These are phyloP conservation scores for Porites evermanni DNA, from an alignment of 92 coral and sea anemone species.

Conservation along the genomic window DNA sequence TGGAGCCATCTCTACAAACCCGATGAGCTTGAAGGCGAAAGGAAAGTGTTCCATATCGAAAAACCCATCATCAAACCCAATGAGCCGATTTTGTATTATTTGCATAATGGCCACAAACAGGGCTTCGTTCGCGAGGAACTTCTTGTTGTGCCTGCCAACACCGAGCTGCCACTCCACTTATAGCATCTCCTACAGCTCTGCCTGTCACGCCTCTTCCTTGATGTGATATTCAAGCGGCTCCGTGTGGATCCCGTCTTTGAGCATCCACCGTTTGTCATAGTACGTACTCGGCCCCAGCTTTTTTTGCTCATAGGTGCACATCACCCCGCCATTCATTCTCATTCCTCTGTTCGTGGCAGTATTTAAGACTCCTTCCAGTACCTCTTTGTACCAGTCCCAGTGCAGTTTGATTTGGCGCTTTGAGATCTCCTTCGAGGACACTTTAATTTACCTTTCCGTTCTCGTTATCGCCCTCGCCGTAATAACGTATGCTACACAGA, in stretches of 20 bases:
- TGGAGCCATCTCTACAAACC: neutral
- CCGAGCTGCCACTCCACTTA: neutral
- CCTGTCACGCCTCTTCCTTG: neutral
- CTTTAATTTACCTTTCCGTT: no score
- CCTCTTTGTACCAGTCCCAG: neutral
- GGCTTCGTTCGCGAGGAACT: no score
- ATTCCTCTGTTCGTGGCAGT: neutral
- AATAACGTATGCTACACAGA: no score
- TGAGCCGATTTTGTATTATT: neutral
- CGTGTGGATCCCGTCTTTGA: neutral
- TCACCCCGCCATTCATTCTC: neutral
- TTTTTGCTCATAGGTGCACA: conserved; percentile 1
- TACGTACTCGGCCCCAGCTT: conserved; percentile 12
- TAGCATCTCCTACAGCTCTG: neutral
- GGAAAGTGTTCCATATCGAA: neutral
- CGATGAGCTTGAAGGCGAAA: neutral
- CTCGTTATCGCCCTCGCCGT: no score
- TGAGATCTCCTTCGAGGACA: no score
- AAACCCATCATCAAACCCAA: no score
- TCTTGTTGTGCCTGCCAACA: neutral
- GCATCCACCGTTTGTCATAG: conserved; percentile 15
- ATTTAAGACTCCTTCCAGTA: neutral
- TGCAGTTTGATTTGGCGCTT: no score
- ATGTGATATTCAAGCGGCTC: neutral
- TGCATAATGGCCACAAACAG: neutral